Base-by-base conservation (phyloP, 2,888 invertebrate genomes). In the Rotaria magnacalcarata region DNA sequence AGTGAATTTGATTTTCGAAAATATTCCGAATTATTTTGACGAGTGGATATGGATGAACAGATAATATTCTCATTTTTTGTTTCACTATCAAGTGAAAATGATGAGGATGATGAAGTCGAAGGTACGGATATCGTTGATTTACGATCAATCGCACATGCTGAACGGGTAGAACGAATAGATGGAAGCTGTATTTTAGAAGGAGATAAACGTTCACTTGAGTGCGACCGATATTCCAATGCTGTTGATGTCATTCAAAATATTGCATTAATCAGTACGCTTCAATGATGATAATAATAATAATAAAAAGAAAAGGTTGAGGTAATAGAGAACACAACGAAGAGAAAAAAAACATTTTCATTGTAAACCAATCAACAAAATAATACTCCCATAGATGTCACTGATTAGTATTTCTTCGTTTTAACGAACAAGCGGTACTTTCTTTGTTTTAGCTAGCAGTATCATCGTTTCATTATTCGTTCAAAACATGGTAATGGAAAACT, bases 1-100 rank as follows among this genome's bases (percentile, higher is more conserved):
- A 80, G 34, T 47, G 80, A 80, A n/a, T 80, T 80, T 47, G 80
- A 80, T 80, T 80, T 80, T 11, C 47, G 80, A 47, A 80, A 80
- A 80, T 80, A 47, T 80, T 80, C 47, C 0, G 67, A 34, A 47
- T 80, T 80, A 19, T 47, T 24, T 80, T 24, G 24, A n/a, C 11
- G 14, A 2, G 19, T 47, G 21, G 80, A 80, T 47, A 47, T n/a
- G 24, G 80, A 43, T 47, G 47, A 47, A 5, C 24, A 80, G 4
- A 67, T 67, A 19, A 67, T 67, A 34, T 67, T 67, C 24, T 67
- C 67, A 34, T 67, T 67, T 67, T 27, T 34, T 16, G 67, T 67
- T 67, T 67, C 67, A 34, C 34, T 67, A 67, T 67, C 67, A 24
- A 80, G 47, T 7, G 80, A 80, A 47, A 47, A 80, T 11, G 80